Conservation (phyloP, 2,888 invertebrate species). For the Cheiracanthium punctorium region DNA sequence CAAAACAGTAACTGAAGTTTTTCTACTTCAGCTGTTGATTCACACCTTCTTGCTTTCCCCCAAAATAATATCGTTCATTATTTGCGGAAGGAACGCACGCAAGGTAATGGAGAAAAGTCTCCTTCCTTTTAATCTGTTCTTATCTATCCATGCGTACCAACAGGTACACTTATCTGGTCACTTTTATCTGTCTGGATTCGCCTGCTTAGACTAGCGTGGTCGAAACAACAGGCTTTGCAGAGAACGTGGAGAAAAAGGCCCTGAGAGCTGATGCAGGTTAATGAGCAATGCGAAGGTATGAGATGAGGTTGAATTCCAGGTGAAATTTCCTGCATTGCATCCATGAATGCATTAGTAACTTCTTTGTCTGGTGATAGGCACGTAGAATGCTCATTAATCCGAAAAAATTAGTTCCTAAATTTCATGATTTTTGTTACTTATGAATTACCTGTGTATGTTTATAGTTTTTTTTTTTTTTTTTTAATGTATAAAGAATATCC, state of each 20-base stretch:
- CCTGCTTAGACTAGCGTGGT: background rate
- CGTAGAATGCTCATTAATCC: too few species aligned
- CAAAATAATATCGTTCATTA: conserved; percentile 4
- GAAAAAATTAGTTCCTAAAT: too few species aligned
- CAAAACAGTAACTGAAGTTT: conserved; percentile 9
- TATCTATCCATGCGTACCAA: background rate
- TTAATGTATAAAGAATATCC: too few species aligned
- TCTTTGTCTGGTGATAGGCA: too few species aligned
- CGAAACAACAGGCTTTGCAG: background rate
- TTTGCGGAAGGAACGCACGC: background rate
- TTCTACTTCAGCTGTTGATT: conserved; percentile 50
- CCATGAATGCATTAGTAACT: too few species aligned
- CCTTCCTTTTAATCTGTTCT: background rate
- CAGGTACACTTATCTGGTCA: background rate
- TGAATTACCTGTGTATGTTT: too few species aligned
- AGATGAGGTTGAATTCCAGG: background rate
- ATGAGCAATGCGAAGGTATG: background rate
- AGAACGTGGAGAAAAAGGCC: background rate
- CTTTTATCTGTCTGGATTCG: background rate
- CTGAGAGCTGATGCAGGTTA: background rate
- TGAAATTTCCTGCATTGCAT: too few species aligned
- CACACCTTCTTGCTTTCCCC: conserved; percentile 18
- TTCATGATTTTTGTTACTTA: too few species aligned
- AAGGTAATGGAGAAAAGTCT: too few species aligned
- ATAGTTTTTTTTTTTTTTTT: too few species aligned